Evolutionary conservation across 2,888 invertebrate species (phyloP).

Genomic region (Agrypnus murinus): DNA sequence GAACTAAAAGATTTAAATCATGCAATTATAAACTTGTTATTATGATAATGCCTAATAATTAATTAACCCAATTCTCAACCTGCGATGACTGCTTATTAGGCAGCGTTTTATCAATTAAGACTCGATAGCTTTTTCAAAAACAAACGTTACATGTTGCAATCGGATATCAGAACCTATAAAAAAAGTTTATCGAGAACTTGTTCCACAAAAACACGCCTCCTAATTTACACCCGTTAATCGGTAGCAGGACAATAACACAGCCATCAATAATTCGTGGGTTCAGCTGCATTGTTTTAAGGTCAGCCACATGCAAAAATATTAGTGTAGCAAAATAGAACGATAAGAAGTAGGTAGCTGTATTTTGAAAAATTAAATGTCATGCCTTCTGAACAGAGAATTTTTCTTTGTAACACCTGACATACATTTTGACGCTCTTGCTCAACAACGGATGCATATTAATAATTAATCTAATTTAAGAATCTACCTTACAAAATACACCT

Average conservation of each 20-base stretch:
- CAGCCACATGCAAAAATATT: conserved; percentile 28
- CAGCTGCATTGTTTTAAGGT: conserved; percentile 39
- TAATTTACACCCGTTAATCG: conserved; percentile 42
- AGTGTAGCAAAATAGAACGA: conserved; percentile 29
- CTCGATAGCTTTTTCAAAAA: background rate
- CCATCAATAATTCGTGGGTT: conserved; percentile 44
- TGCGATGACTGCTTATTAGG: background rate
- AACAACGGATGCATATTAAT: conserved; percentile 10
- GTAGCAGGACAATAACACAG: conserved; percentile 35
- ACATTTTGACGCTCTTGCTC: conserved; percentile 14
- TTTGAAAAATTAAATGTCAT: conserved; percentile 31
- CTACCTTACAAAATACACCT: conserved; percentile 18
- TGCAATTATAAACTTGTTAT: too few species aligned
- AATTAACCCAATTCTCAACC: conserved; percentile 3
- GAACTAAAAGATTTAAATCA: too few species aligned
- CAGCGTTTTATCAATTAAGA: background rate
- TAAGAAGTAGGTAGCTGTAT: conserved; percentile 27
- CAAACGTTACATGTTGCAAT: background rate
- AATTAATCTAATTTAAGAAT: conserved; percentile 26
- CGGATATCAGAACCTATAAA: background rate
- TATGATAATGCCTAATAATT: background rate
- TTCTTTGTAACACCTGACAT: conserved; percentile 30
- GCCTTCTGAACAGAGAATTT: conserved; percentile 16
- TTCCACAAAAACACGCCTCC: conserved; percentile 41
- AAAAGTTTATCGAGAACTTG: conserved; percentile 14